Percentiles rank a stretch among this genome's conserved stretches.
Evolutionary conservation across 2,113 vertebrate genomes (phyloP).

Genomic region (Ageneiosus marmoratus): DNA sequence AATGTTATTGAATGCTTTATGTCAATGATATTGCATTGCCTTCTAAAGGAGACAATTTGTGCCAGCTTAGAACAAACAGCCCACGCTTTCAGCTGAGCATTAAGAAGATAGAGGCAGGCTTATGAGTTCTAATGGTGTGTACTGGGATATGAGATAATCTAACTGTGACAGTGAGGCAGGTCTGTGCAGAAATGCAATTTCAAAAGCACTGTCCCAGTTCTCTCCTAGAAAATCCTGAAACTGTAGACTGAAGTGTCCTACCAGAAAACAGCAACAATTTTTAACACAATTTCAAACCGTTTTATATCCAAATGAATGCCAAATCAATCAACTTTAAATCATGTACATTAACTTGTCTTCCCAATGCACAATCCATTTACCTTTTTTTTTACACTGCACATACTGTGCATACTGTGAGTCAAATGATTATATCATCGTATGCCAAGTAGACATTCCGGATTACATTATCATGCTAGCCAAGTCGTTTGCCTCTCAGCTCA

Average conservation of each 20-base stretch:
- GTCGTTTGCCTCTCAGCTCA: slow-evolving; percentile 16
- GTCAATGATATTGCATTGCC: slow-evolving; percentile 52
- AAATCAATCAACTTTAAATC: background rate
- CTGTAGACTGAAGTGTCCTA: background rate
- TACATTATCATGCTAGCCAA: slow-evolving; percentile 19
- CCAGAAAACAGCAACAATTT: background rate
- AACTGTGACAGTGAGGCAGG: slow-evolving; percentile 33
- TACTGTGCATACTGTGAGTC: background rate
- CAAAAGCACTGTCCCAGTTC: slow-evolving; percentile 29
- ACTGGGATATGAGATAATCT: slow-evolving; percentile 40
- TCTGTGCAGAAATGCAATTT: slow-evolving; percentile 34
- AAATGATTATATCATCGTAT: slow-evolving; percentile 22
- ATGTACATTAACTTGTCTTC: slow-evolving; percentile 3
- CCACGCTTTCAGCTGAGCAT: slow-evolving; percentile 42
- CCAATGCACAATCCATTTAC: background rate
- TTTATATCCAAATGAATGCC: background rate
- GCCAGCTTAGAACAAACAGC: slow-evolving; percentile 48
- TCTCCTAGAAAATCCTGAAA: background rate
- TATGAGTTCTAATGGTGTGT: slow-evolving; percentile 44
- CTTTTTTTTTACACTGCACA: background rate
- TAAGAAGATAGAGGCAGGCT: slow-evolving; percentile 43
- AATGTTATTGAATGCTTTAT: slow-evolving; percentile 58
- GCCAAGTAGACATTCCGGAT: background rate
- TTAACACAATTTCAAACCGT: background rate
- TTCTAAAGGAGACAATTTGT: slow-evolving; percentile 50